A percentile compares a stretch with the other conserved stretches of the same genome.
phyloP scores from a whole-genome alignment of 2,888 invertebrate genomes.

The Euzophera pinguis region DNA sequence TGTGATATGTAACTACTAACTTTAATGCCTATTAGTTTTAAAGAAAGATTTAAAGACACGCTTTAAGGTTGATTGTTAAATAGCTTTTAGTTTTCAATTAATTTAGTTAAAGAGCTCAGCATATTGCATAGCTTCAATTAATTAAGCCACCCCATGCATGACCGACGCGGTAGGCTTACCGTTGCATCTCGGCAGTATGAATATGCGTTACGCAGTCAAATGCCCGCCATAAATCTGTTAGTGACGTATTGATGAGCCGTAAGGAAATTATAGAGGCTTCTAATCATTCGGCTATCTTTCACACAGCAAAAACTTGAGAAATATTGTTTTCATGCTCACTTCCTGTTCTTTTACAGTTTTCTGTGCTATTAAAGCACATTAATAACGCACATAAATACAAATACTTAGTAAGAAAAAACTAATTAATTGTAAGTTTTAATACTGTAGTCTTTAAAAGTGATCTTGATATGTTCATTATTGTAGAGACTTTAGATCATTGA shows the following conservation, averaged over 20 bases:
- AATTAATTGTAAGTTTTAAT: no score
- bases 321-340: not conserved
- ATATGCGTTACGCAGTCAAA: constrained; percentile 9
- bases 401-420: no score
- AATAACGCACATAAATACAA: no score
- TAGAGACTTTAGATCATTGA: no score
- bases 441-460: no score
- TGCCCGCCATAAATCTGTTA: constrained; percentile 6
- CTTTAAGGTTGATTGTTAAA: no score
- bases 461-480: no score
- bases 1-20: no score
- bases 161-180: constrained; percentile 4
- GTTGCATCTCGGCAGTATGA: constrained; percentile 2
- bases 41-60: no score
- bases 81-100: no score
- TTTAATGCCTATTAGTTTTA: no score
- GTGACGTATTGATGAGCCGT: constrained; percentile 11
- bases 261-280: constrained; percentile 13
- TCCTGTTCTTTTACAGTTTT: not conserved
- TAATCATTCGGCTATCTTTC: constrained; percentile 12
- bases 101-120: not conserved
- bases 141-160: constrained; percentile 9
- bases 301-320: not conserved
- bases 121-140: not conserved
- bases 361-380: not conserved